Evolutionary conservation across 2,888 invertebrate species (phyloP), one percentile per base, ranked within the genome.

Genomic region (Melolontha melolontha): DNA sequence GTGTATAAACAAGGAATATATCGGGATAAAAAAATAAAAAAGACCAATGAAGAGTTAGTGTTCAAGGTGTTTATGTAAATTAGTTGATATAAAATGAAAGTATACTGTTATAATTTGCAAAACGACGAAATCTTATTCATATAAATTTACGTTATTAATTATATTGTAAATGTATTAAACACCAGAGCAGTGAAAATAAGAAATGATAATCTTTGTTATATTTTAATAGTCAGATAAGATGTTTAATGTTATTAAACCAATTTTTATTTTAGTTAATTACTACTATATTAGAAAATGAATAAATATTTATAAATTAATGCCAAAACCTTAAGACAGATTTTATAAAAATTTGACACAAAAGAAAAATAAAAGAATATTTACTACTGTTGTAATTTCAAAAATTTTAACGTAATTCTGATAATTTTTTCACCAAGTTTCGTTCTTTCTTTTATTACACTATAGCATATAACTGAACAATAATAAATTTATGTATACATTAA

Each of bases 301-400:
- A 34, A 34, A 34, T 34, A 34, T 6, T 8, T 34, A 34, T 5
- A 34, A 34, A 34, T 34, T 2, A 34, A 6, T 34, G 7, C 16
- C 16, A 44, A 42, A 42, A 47, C 59, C 59, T 62, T 62, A 62
- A 62, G 59, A 62, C 59, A 62, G 59, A 62, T 62, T 62, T 62
- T 62, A 47, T 34, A 39, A 62, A 62, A 62, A 44, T 14, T 47
- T 12, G 10, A 29, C 10, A 1, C 27, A 47, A 22, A 22, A 4
- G 17, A 4, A 47, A 10, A 47, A 5, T 34, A 10, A 34, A 34
- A 34, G 34, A 34, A 10, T 34, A 34, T 14, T 44, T 59, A 44
- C 11, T 34, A 54, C 8, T 40, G 54, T 54, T 54, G 27, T 34
- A 52, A 52, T 52, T 14, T 54, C 40, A n/a, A 17, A 40, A 16